Evolutionary conservation across 2,888 invertebrate genomes (phyloP), one percentile per base, ranked within the genome.

Genomic region (Synanthedon myopaeformis): DNA sequence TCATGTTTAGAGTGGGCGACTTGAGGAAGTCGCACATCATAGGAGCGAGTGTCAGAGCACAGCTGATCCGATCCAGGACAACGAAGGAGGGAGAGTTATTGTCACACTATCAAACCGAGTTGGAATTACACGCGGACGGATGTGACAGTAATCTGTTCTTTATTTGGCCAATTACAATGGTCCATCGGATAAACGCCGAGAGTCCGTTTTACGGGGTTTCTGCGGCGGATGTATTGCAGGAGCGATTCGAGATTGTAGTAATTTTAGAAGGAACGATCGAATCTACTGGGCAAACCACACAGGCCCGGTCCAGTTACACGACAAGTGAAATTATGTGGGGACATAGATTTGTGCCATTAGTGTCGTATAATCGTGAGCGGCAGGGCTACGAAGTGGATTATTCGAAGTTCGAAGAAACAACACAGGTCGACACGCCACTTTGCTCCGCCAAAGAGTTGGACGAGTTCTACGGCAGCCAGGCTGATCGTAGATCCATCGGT

Each of bases 151-250:
- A 94, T 64, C 84, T 97, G 17, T 96, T 97, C 84, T 93, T 97
- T 73, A 95, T 97, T 62, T 97, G 97, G 97, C 97, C 97, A 0
- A 93, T 95, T 73, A 95, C 95, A 1, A 93, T 97, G 68, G 93
- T 95, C 42, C 97, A 97, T 74, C 90, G 90, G 68, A 97, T 97
- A 70, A 93, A 96, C 73, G 91, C 89, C 0, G 85, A 89, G 41
- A 95, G 95, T 69, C 97, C 97, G 0, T 92, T 97, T 64, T 97
- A 93, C 79, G 91, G 92, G 55, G 91, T 96, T 69, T 93, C 94
- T 0, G 94, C 95, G 0, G 92, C 93, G 49, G 95, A 96, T 70
- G 90, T 96, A 69, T 87, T 94, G 49, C 91, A 92, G 62, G 92
- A 96, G 66, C 91, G 93, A 62, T 96, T 96, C 74, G 91, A 96